phyloP scores from a whole-genome alignment of 1,140 invertebrate genomes.

The Microplitis demolitor region DNA sequence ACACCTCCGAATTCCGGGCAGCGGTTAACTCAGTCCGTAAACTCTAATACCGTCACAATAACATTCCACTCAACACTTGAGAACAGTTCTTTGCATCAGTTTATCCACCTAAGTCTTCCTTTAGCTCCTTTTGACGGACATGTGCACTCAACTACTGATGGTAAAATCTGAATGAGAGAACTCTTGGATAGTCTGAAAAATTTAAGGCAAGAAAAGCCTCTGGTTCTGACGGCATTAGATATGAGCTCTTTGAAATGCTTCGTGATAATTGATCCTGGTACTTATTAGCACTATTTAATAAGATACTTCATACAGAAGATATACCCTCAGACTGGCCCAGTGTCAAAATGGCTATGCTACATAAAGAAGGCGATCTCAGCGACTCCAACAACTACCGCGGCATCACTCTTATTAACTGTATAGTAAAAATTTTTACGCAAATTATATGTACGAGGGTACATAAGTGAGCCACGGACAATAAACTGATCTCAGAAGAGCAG shows the following conservation, averaged over 20 bases:
- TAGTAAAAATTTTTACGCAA: not conserved
- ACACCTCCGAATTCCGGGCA: too few species aligned
- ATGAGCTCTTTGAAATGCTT: slow-evolving; percentile 21
- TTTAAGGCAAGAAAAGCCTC: slow-evolving; percentile 21
- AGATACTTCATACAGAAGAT: not conserved
- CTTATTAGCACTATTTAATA: slow-evolving; percentile 18
- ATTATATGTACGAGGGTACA: too few species aligned
- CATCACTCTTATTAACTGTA: not conserved
- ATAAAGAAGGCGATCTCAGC: slow-evolving; percentile 26
- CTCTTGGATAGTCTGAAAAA: not conserved
- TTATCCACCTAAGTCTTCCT: too few species aligned
- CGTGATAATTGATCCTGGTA: not conserved
- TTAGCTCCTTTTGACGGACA: too few species aligned
- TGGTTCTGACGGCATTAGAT: slow-evolving; percentile 19
- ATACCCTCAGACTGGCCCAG: slow-evolving; percentile 4
- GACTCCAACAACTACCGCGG: slow-evolving; percentile 12
- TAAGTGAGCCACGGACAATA: slow-evolving; percentile 1
- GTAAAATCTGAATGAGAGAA: not conserved
- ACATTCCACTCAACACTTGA: too few species aligned
- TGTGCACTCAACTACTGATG: too few species aligned
- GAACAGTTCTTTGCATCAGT: too few species aligned
- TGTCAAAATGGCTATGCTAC: slow-evolving; percentile 7
- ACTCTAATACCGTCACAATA: too few species aligned
- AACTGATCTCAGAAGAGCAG: slow-evolving; percentile 30
- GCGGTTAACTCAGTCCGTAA: too few species aligned